Evolutionary conservation across 2,888 invertebrate species (phyloP), one percentile per base, ranked within the genome.

Genomic region (Agapetus fuscipes): DNA sequence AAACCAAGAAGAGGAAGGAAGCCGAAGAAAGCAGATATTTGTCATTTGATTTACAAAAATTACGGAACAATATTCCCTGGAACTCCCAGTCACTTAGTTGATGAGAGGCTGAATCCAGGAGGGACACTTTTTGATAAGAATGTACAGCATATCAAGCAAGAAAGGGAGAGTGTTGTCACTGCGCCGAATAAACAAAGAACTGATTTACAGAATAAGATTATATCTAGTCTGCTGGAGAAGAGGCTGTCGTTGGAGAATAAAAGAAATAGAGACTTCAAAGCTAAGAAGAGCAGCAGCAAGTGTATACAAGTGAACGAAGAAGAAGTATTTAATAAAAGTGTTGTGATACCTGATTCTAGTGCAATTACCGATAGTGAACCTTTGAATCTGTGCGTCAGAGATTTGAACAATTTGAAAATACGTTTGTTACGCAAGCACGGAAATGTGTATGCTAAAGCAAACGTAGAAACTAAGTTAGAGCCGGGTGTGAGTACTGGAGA

Each of bases 1-100:
- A 85, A 88, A 51, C 90, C 90, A 0, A 64, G 89, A 25, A 71
- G 91, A 45, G 90, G 90, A 0, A 70, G 90, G 12, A 91, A 91
- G 55, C 91, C 90, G 0, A 90, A 90, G 56, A 90, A 91, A 59
- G 88, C 90, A 0, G 90, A 90, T 54, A 91, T 91, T 49, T 90
- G 90, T 49, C 90, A 90, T 55, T 64, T 90, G 29, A 90, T 90
- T 50, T 89, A 90, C 55, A 90, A 90, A 57, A 90, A 90, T 58
- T 90, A 90, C 56, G 90, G 89, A 3, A 89, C 87, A 0, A 84
- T 88, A 10, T 75, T 86, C 34, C 85, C 86, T 0, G 83, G 83
- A 0, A 82, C 81, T 6, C 83, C 83, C 0, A 69, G 66, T 20
- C 70, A 70, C 30, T 65, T 68, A 36, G 49, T 58, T 3, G 72